Percentiles rank a stretch among this genome's conserved stretches.
Conservation (phyloP, 1,140 invertebrate genomes). For the Zaprionus nigranus region DNA sequence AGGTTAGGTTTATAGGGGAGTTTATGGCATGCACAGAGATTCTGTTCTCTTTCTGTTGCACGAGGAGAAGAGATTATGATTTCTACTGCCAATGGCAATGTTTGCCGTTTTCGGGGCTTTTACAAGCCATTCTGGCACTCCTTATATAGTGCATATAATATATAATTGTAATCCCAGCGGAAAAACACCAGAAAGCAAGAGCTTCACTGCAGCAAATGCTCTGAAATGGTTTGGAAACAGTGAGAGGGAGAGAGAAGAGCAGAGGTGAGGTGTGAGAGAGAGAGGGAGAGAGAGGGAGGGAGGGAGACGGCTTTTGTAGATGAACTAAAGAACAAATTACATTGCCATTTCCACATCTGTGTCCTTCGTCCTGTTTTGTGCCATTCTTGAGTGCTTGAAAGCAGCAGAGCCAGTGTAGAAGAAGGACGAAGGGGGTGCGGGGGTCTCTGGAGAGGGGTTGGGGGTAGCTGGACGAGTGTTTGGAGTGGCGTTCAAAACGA, state of each 20-base stretch:
- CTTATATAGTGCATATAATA: slow-evolving; percentile 26
- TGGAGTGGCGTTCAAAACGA: slow-evolving; percentile 79
- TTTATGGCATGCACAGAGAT: background rate
- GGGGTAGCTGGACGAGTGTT: slow-evolving; percentile 47
- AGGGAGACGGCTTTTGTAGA: slow-evolving; percentile 12
- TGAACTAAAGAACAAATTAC: slow-evolving; percentile 63
- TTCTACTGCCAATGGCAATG: background rate
- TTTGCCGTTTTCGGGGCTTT: too few relatives aligned
- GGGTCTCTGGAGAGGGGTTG: background rate
- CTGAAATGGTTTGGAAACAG: background rate
- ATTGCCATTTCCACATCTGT: slow-evolving; percentile 64
- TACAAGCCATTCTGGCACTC: background rate
- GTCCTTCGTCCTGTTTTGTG: slow-evolving; percentile 15
- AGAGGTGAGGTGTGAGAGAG: background rate
- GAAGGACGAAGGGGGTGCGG: background rate
- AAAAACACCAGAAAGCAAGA: slow-evolving; percentile 25
- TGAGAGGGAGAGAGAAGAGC: too few relatives aligned
- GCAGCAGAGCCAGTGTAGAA: slow-evolving; percentile 21
- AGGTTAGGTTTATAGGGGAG: background rate
- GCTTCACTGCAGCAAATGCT: background rate
- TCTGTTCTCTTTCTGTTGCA: background rate
- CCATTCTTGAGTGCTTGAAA: slow-evolving; percentile 39
- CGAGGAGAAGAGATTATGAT: background rate
- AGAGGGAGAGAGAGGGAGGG: background rate
- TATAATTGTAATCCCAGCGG: slow-evolving; percentile 30